These are phyloP conservation scores for Silurus lanzhouensis DNA, from an alignment of 2,797 vertebrate species.

Conservation along the genomic window DNA sequence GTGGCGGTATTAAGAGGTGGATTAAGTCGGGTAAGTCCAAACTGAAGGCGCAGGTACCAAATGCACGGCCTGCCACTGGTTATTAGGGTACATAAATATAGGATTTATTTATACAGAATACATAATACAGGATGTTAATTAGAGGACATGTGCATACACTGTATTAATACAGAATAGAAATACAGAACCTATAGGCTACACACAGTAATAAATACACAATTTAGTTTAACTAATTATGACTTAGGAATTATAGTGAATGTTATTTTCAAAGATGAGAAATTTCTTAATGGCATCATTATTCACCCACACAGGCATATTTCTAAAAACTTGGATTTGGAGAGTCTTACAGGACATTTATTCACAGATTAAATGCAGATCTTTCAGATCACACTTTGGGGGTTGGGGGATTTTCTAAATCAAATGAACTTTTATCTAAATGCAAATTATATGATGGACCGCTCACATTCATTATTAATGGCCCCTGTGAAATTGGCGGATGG, in stretches of 20 bases:
- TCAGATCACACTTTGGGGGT: conserved; percentile 41
- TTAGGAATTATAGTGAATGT: background rate
- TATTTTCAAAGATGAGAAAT: conserved; percentile 9
- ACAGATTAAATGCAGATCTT: conserved; percentile 53
- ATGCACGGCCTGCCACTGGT: too few species aligned
- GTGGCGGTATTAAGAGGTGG: too few species aligned
- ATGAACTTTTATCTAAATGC: conserved; percentile 62
- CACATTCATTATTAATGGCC: conserved; percentile 57
- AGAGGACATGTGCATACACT: background rate
- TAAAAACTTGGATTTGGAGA: conserved; percentile 22
- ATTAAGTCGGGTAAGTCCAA: too few species aligned
- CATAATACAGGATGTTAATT: background rate
- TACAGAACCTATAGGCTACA: background rate
- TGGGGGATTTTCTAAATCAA: conserved; percentile 55
- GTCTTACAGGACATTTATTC: conserved; percentile 50
- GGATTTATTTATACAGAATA: too few species aligned
- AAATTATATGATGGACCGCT: conserved; percentile 51
- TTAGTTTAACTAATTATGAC: background rate
- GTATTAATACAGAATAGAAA: background rate
- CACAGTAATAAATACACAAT: background rate
- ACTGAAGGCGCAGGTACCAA: too few species aligned
- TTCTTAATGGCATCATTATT: conserved; percentile 32
- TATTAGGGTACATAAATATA: too few species aligned
- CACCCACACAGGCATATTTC: conserved; percentile 17
- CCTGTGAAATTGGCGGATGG: conserved; percentile 34